phyloP scores from a whole-genome alignment of 2,888 invertebrate genomes.

The Agriopis leucophaearia region DNA sequence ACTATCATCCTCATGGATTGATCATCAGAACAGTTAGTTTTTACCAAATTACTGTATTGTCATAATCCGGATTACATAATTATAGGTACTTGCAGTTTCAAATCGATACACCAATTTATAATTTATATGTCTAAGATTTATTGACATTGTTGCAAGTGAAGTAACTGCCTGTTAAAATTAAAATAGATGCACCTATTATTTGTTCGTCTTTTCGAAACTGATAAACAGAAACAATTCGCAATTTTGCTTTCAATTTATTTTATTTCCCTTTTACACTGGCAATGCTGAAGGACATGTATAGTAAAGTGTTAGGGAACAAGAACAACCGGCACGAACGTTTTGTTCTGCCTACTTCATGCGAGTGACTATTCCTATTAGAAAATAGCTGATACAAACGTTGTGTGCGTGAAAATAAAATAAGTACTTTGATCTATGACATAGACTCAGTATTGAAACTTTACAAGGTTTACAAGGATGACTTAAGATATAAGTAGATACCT shows the following conservation, averaged over 20 bases:
- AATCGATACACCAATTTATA: too few relatives aligned
- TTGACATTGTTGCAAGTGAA: too few relatives aligned
- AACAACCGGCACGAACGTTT: conserved; percentile 55
- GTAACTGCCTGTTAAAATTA: neutral
- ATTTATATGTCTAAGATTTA: too few relatives aligned
- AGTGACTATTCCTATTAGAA: conserved; percentile 1
- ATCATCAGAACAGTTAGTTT: too few relatives aligned
- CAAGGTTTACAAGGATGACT: neutral
- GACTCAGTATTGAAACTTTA: neutral
- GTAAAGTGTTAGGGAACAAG: conserved; percentile 45
- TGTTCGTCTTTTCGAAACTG: neutral
- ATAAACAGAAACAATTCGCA: conserved; percentile 2
- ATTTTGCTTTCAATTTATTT: conserved; percentile 2
- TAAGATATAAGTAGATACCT: too few relatives aligned
- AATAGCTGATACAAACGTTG: conserved; percentile 1
- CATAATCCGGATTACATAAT: too few relatives aligned
- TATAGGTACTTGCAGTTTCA: too few relatives aligned
- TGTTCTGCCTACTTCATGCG: conserved; percentile 47
- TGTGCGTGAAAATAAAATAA: neutral
- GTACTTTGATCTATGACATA: too few relatives aligned
- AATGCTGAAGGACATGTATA: conserved; percentile 11
- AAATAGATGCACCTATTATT: neutral
- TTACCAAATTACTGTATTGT: too few relatives aligned
- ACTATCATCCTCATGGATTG: too few relatives aligned
- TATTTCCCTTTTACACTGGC: neutral